Percentiles rank a stretch among this genome's conserved stretches.
These are phyloP conservation scores for Philereme transversata DNA, from an alignment of 2,888 invertebrate species.

Conservation along the genomic window DNA sequence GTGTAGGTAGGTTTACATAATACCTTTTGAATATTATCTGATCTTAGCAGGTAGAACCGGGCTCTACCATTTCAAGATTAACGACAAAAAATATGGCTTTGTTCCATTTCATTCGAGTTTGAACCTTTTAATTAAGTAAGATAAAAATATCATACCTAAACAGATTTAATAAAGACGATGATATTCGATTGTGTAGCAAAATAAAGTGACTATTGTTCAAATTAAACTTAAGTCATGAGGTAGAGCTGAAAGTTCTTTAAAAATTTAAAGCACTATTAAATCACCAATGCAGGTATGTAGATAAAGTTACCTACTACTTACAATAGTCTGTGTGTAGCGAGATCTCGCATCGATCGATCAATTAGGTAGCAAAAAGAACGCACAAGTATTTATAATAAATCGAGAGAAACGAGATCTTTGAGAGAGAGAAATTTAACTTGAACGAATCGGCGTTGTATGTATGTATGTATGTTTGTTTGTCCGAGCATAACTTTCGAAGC, in stretches of 20 bases:
- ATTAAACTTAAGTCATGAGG: slow-evolving; percentile 15
- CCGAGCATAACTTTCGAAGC: no score
- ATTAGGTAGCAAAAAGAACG: no score
- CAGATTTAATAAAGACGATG: slow-evolving; percentile 23
- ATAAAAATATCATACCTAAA: slow-evolving; percentile 29
- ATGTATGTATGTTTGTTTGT: no score
- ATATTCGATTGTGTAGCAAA: slow-evolving; percentile 20
- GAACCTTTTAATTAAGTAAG: slow-evolving; percentile 14
- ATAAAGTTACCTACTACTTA: slow-evolving; percentile 16
- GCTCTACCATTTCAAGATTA: slow-evolving; percentile 17
- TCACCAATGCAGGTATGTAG: slow-evolving; percentile 13
- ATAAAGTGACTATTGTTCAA: slow-evolving; percentile 13
- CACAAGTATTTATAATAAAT: no score
- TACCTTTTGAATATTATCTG: slow-evolving; percentile 24
- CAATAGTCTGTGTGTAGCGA: slow-evolving; percentile 13
- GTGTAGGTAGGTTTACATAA: slow-evolving; percentile 28
- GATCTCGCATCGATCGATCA: no score
- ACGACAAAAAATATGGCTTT: slow-evolving; percentile 18
- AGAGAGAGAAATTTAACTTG: no score
- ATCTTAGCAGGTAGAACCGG: slow-evolving; percentile 33
- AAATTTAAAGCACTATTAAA: slow-evolving; percentile 17
- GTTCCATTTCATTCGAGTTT: slow-evolving; percentile 25
- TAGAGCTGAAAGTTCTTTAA: slow-evolving; percentile 4
- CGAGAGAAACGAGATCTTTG: no score
- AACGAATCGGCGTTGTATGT: no score